Evolutionary conservation across 2,888 invertebrate genomes (phyloP), one percentile per base, ranked within the genome.

Genomic region (Drosophila robusta): DNA sequence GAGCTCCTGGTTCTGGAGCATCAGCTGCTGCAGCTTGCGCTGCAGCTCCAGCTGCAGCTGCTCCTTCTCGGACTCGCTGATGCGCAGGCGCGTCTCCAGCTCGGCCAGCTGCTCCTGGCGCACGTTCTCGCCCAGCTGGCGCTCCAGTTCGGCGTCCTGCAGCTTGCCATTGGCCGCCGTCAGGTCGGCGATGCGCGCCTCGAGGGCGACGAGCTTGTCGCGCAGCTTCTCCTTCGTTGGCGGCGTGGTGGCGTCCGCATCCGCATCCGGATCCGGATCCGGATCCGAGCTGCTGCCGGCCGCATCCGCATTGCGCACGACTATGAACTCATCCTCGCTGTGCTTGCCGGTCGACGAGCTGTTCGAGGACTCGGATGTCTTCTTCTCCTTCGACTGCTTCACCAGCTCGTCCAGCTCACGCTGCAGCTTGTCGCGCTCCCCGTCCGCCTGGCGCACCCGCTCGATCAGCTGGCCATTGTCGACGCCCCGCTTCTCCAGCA

Each of bases 281-380:
- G 82, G 63, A 38, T 69, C 69, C 1, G 82, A 68, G 11, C 58
- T 66, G 7, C 80, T 69, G 4, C 63, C 81, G 6, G 79, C 76
- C 5, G 83, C 78, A 44, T 91, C 90, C 7, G 87, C 76, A 32
- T 90, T 90, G 24, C 90, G 85, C 7, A 92, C 91, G 14, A 92
- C 91, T 56, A 92, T 92, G 76, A 91, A 86, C 78, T 86, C 91
- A 69, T 86, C 90, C 75, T 81, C 92, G 78, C 86, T 91, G 67
- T 87, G 91, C 73, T 90, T 91, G 75, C 78, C 82, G 11, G 84
- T 84, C 24, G 91, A 82, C 18, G 85, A 86, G 47, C 87, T 81
- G 41, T 77, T 90, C 7, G 84, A 81, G 0, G 91, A 90, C 29
- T 90, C 90, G 0, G 91, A 91, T 3, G 80, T 90, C 42, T 90